These are phyloP conservation scores for Dromas ardeola DNA, from an alignment of 2,113 vertebrate species.

Conservation along the genomic window DNA sequence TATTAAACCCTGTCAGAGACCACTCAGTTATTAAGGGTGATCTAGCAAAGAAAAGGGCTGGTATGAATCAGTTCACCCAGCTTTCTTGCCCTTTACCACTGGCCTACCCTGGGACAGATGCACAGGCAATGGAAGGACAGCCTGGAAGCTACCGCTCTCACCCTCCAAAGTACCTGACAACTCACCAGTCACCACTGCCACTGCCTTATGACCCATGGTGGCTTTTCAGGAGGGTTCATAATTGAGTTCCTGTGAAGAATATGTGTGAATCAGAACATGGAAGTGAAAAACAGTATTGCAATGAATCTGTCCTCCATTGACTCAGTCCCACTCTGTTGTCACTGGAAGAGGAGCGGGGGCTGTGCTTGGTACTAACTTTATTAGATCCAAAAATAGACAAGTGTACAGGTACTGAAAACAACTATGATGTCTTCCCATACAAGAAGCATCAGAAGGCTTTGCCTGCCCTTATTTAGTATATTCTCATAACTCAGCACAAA, in stretches of 20 bases:
- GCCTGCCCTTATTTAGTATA: not conserved
- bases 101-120: not conserved
- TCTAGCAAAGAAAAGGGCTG: not conserved
- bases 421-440: not conserved
- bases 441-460: not conserved
- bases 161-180: not conserved
- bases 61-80: not conserved
- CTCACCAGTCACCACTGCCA: no score
- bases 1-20: not conserved
- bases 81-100: not conserved
- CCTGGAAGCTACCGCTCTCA: not conserved
- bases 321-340: not conserved
- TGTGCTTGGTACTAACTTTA: not conserved
- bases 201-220: not conserved
- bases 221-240: not conserved
- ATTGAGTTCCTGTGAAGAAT: not conserved
- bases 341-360: not conserved
- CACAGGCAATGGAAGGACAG: not conserved
- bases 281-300: not conserved
- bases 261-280: not conserved
- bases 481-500: not conserved
- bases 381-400: not conserved
- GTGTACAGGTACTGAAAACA: not conserved
- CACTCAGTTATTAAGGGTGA: not conserved
- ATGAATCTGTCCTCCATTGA: not conserved